Conservation (phyloP, 2,797 vertebrate species). For the Phrynocephalus vlangalii region DNA sequence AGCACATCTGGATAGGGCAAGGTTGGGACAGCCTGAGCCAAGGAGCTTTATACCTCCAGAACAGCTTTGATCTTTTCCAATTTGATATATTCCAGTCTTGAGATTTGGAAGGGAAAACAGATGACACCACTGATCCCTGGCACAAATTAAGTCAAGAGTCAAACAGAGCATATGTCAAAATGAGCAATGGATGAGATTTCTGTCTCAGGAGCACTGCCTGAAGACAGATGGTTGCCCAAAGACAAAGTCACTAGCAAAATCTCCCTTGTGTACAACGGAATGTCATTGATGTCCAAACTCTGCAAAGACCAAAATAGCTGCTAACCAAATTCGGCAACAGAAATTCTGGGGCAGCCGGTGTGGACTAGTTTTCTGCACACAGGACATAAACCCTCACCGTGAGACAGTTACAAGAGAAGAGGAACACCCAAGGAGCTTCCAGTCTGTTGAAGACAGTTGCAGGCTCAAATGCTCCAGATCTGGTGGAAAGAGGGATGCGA, state of each 20-base stretch:
- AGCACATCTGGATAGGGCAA: background rate
- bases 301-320: conserved; percentile 12
- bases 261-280: background rate
- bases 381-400: background rate
- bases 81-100: background rate
- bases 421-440: conserved; percentile 18
- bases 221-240: conserved; percentile 6
- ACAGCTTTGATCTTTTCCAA: background rate
- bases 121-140: conserved; percentile 11
- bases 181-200: background rate
- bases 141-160: conserved; percentile 1
- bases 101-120: background rate
- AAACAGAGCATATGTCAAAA: conserved; percentile 5
- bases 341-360: background rate
- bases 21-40: background rate
- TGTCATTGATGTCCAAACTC: background rate
- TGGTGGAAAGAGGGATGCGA: background rate
- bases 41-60: background rate
- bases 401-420: background rate
- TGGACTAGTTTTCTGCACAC: background rate
- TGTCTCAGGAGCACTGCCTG: background rate
- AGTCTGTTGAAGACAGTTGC: conserved; percentile 2
- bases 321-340: background rate
- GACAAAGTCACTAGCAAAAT: background rate
- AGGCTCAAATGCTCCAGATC: background rate